phyloP scores from a whole-genome alignment of 2,888 invertebrate species.

The Euzophera pinguis region DNA sequence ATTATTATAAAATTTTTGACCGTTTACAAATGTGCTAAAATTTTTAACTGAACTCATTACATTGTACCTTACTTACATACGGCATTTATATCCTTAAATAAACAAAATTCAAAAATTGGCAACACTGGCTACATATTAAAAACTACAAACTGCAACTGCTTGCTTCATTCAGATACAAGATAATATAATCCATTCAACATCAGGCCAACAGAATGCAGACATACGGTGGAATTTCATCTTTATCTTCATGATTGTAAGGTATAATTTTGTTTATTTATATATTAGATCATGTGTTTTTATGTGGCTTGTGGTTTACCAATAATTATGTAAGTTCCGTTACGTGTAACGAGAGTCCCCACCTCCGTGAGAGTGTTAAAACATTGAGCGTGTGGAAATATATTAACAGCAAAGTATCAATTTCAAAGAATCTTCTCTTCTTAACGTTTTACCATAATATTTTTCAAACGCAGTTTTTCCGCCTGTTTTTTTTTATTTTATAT shows the following conservation, averaged over 20 bases:
- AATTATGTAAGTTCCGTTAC: slow-evolving; percentile 60
- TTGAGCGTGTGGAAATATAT: background rate
- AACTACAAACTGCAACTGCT: slow-evolving; percentile 41
- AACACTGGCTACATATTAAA: slow-evolving; percentile 23
- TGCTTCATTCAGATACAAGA: slow-evolving; percentile 43
- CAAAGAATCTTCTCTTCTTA: too few species aligned
- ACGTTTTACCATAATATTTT: too few species aligned
- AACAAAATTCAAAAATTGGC: slow-evolving; percentile 3
- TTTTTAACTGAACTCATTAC: too few species aligned
- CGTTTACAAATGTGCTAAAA: too few species aligned
- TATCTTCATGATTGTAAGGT: background rate
- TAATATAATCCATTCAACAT: background rate
- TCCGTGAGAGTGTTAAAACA: slow-evolving; percentile 17
- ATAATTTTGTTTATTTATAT: background rate
- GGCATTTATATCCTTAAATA: too few species aligned
- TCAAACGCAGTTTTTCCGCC: too few species aligned
- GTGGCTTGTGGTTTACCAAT: slow-evolving; percentile 39
- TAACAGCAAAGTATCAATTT: too few species aligned
- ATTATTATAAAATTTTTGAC: too few species aligned
- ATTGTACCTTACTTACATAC: too few species aligned
- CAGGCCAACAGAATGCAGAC: background rate
- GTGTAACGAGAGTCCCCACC: slow-evolving; percentile 39
- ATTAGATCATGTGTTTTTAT: slow-evolving; percentile 12
- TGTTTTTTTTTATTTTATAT: too few species aligned
- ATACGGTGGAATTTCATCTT: background rate